Base-by-base conservation (phyloP, 1,140 invertebrate species). In the Glomeris maerens region DNA sequence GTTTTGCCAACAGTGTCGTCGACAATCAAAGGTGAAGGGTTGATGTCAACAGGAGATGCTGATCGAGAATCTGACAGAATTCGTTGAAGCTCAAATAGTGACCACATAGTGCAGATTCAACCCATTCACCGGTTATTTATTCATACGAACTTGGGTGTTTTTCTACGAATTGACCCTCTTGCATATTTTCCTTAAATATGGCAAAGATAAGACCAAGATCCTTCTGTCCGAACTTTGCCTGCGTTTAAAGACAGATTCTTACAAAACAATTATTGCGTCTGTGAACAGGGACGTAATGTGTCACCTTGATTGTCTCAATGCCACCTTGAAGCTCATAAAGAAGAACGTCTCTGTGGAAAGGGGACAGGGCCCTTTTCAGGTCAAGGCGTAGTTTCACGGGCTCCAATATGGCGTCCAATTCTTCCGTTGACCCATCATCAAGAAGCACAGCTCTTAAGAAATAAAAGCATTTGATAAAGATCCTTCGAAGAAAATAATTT, bases 371-470 rank as follows among this genome's bases (percentile, higher is more conserved):
- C 50, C 81, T 68, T 61, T 84, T 85, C 17, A 85, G 65, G 54
- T 84, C 82, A 38, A 84, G 74, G 42, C 80, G 74, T 20, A 85
- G 62, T 50, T 74, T 76, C 10, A 84, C 66, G 2, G 82, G 81
- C 57, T 87, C 83, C 7, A 88, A 60, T 44, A 88, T 78, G 13
- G 80, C 77, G 63, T 85, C 83, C 72, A 81, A 58, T 46, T 81
- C 77, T 68, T 83, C 78, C 49, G 84, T 62, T 27, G 74, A 75
- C 7, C 78, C 76, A 38, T 75, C 74, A 22, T 84, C 60, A 0
- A 77, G 78, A 75, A 84, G 80, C 7, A 84, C 77, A 40, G 79
- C 80, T 61, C 81, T 67, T 1, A 36, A 36, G 10, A 17, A 17
- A 36, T 36, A 17, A 17, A 36, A 13, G 31, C 17, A 21, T n/a